These are phyloP conservation scores for Epinotia bilunana DNA, from an alignment of 2,888 invertebrate genomes.

Conservation along the genomic window DNA sequence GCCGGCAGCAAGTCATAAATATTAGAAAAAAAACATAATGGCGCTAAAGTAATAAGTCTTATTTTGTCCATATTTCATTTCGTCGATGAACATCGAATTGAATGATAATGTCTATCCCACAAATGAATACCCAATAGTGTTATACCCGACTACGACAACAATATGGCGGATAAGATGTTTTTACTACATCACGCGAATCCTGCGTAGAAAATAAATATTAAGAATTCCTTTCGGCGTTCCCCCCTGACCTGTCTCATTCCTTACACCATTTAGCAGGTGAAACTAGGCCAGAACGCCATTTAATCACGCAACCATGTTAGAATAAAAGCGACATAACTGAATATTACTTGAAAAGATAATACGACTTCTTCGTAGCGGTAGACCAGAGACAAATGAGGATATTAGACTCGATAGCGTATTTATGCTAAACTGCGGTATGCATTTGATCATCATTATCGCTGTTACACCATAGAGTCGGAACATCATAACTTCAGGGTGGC, in stretches of 20 bases:
- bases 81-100: too few relatives aligned
- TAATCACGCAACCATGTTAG: neutral
- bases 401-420: slow-evolving; percentile 34
- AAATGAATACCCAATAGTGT: too few relatives aligned
- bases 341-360: neutral
- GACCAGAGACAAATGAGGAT: slow-evolving; percentile 24
- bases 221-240: neutral
- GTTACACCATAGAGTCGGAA: neutral
- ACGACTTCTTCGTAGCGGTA: neutral
- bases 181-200: neutral
- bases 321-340: neutral
- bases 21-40: too few relatives aligned
- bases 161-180: neutral
- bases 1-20: too few relatives aligned
- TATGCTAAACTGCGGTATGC: slow-evolving; percentile 29
- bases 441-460: slow-evolving; percentile 35
- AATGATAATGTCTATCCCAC: too few relatives aligned
- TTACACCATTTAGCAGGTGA: slow-evolving; percentile 21
- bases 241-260: slow-evolving; percentile 16
- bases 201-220: neutral
- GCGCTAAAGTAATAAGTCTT: too few relatives aligned
- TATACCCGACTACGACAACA: too few relatives aligned
- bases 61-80: too few relatives aligned
- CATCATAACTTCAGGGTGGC: neutral
- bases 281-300: slow-evolving; percentile 31